Evolutionary conservation across 2,113 vertebrate species (phyloP).

Genomic region (Alaudala cheleensis): DNA sequence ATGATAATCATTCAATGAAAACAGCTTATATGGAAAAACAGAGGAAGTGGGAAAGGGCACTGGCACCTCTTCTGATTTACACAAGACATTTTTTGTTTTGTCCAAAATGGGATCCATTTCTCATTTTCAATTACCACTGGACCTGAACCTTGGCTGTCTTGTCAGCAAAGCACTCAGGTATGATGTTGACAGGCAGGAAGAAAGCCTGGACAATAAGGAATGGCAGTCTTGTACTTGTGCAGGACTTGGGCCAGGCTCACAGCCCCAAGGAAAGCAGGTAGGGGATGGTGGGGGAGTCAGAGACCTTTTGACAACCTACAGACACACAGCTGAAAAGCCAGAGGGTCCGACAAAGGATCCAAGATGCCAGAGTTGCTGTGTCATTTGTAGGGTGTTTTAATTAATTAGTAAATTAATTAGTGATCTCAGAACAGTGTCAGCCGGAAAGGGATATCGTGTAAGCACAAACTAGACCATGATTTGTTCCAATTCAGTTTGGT

Average conservation of each 20-base stretch:
- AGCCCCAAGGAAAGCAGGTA: neutral
- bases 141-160: neutral
- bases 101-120: neutral
- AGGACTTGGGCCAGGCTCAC: neutral
- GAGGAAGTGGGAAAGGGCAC: neutral
- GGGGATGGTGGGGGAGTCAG: neutral
- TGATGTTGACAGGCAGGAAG: neutral
- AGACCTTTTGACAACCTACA: neutral
- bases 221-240: neutral
- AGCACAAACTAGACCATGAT: slow-evolving; percentile 14
- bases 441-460: neutral
- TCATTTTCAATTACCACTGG: neutral
- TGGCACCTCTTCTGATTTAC: neutral
- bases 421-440: neutral
- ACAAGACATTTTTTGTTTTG: neutral
- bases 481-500: neutral
- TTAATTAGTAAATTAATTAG: slow-evolving; percentile 37
- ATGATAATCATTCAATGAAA: neutral
- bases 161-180: neutral
- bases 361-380: neutral
- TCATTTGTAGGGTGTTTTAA: neutral
- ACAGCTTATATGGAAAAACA: neutral
- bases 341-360: neutral
- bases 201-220: neutral
- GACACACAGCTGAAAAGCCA: neutral